These are phyloP conservation scores for Indri indri DNA, from an alignment of 2,113 vertebrate species.

Conservation along the genomic window DNA sequence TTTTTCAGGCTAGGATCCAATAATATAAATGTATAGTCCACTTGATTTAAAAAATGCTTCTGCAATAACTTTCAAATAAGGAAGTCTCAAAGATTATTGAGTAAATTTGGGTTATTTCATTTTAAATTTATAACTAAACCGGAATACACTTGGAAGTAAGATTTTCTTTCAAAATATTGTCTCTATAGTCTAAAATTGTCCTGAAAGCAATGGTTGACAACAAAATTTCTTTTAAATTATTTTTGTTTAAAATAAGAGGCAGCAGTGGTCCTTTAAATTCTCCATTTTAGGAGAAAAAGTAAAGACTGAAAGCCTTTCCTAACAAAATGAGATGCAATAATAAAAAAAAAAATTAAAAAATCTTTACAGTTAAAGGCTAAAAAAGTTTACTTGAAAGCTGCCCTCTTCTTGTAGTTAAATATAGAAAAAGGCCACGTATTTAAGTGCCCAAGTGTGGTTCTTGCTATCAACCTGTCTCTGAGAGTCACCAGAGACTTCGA, in stretches of 20 bases:
- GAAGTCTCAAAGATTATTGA: background rate
- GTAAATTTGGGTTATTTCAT: background rate
- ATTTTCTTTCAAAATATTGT: background rate
- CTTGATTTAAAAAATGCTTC: background rate
- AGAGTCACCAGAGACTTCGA: slow-evolving; percentile 70
- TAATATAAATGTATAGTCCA: background rate
- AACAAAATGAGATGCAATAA: background rate
- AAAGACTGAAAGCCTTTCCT: background rate
- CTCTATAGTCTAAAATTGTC: background rate
- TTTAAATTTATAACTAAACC: background rate
- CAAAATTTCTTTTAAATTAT: background rate
- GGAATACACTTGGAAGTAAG: background rate
- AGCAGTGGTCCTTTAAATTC: background rate
- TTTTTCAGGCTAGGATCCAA: background rate
- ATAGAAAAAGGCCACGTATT: slow-evolving; percentile 43
- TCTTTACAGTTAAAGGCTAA: background rate
- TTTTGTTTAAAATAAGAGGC: background rate
- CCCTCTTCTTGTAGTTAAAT: background rate
- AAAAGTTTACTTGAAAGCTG: slow-evolving; percentile 9
- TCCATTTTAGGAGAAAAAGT: background rate
- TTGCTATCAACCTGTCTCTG: slow-evolving; percentile 63
- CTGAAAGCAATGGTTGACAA: background rate
- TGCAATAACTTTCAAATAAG: background rate
- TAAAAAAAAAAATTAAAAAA: background rate
- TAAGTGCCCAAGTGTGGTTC: slow-evolving; percentile 34